A percentile compares a stretch with the other conserved stretches of the same genome.
These are phyloP conservation scores for Chaetodon auriga DNA, from an alignment of 2,113 vertebrate species.

Conservation along the genomic window DNA sequence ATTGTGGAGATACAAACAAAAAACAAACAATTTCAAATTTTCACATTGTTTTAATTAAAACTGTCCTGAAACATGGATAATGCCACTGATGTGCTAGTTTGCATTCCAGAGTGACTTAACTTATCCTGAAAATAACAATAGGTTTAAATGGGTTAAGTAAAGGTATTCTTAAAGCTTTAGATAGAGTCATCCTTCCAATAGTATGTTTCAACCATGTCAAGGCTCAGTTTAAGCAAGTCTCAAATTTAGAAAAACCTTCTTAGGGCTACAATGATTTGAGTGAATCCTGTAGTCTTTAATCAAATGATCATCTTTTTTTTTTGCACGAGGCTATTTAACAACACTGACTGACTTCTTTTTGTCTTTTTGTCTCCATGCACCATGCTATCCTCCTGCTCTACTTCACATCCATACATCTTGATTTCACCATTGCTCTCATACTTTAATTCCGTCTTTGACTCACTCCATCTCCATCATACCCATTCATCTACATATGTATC, in stretches of 20 bases:
- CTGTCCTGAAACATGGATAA: not conserved
- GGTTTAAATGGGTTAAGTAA: not conserved
- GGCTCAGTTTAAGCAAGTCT: not conserved
- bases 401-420: not conserved
- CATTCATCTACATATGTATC: not conserved
- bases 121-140: not conserved
- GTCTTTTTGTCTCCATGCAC: not conserved
- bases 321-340: not conserved
- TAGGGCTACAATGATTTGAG: not conserved
- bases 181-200: not conserved
- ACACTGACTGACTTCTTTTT: slow-evolving; percentile 11
- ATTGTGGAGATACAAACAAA: not conserved
- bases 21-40: not conserved
- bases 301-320: not conserved
- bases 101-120: not conserved
- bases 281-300: not conserved
- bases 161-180: not conserved
- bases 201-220: not conserved
- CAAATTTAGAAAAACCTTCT: not conserved
- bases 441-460: not conserved
- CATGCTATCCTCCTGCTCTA: not conserved
- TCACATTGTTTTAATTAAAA: not conserved
- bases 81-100: not conserved
- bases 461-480: not conserved
- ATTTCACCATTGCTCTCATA: not conserved